Evolutionary conservation across 2,113 vertebrate species (phyloP), one percentile per base, ranked within the genome.

Genomic region (Taurulus bubalis): DNA sequence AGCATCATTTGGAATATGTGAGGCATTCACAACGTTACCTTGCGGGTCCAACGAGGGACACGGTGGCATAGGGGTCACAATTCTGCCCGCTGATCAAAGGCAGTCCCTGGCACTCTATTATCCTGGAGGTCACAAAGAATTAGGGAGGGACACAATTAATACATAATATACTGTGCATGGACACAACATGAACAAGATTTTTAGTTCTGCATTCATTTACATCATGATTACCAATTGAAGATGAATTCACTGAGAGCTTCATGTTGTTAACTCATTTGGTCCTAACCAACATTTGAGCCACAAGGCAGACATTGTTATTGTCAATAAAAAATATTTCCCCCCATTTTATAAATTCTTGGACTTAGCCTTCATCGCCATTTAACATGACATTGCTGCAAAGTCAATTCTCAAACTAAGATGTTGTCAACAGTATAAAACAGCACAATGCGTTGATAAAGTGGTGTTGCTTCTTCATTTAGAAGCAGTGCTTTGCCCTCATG

Each of bases 21-120:
- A 38, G 12, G 18, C 14, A 40, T 64, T 60, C 8, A 26, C 18
- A 72, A 38, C 67, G 76, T 90, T 96, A 99, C 98, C 98, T 98
- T 87, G 97, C 95, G 86, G 97, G 98, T 55, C 98, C 97, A 47
- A 98, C 94, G 4, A 99, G 96, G 73, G 98, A 97, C 70, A 99
- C 97, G 12, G 97, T 97, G 77, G 98, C 98, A 6, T 98, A 99
- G 11, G 98, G 94, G 85, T 99, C 98, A 92, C 98, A 99, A 82
- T 97, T 98, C 92, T 99, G 98, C 62, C 98, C 98, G 0, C 96
- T 97, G 88, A 98, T 96, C 84, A 99, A 95, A 83, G 98, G 97
- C 85, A 99, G 95, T 2, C 97, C 98, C 81, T 98, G 97, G 93
- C 98, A 99, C 75, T 98, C 97, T 64, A 97, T 97, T 94, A 98